phyloP scores from a whole-genome alignment of 1,140 invertebrate genomes.

The Cyclargus thomasi region DNA sequence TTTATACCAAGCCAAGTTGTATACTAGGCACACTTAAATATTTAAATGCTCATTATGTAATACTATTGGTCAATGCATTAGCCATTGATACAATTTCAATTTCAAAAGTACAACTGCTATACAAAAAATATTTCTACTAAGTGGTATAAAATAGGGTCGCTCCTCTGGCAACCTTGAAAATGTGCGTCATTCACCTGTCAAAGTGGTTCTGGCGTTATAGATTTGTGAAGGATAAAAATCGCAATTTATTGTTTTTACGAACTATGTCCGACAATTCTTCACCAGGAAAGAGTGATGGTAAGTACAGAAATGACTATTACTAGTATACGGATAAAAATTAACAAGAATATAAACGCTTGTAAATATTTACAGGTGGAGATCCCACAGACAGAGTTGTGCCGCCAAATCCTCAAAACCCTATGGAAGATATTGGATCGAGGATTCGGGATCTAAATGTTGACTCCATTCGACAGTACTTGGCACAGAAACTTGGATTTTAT shows the following conservation, averaged over 20 bases:
- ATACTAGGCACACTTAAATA: too few species aligned
- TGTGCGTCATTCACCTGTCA: slow-evolving; percentile 59
- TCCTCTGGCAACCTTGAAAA: slow-evolving; percentile 31
- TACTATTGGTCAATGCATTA: too few species aligned
- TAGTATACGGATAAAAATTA: neutral
- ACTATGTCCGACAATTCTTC: slow-evolving; percentile 68
- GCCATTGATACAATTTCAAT: too few species aligned
- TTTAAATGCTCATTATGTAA: too few species aligned
- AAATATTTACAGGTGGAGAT: slow-evolving; percentile 32
- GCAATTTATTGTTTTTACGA: slow-evolving; percentile 50
- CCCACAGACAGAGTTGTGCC: slow-evolving; percentile 34
- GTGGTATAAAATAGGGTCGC: too few species aligned
- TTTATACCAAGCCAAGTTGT: too few species aligned
- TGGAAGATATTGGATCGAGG: slow-evolving; percentile 45
- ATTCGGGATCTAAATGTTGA: slow-evolving; percentile 65
- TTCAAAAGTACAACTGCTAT: too few species aligned
- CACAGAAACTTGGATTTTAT: slow-evolving; percentile 66
- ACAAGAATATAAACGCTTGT: neutral
- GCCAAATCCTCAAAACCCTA: slow-evolving; percentile 49
- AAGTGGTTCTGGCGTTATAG: slow-evolving; percentile 51
- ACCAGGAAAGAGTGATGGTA: slow-evolving; percentile 60
- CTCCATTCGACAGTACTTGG: slow-evolving; percentile 63
- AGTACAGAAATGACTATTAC: slow-evolving; percentile 24
- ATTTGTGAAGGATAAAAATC: slow-evolving; percentile 54
- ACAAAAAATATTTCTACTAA: too few species aligned